Conservation (phyloP, 1,140 invertebrate genomes). For the Monochamus saltuarius region DNA sequence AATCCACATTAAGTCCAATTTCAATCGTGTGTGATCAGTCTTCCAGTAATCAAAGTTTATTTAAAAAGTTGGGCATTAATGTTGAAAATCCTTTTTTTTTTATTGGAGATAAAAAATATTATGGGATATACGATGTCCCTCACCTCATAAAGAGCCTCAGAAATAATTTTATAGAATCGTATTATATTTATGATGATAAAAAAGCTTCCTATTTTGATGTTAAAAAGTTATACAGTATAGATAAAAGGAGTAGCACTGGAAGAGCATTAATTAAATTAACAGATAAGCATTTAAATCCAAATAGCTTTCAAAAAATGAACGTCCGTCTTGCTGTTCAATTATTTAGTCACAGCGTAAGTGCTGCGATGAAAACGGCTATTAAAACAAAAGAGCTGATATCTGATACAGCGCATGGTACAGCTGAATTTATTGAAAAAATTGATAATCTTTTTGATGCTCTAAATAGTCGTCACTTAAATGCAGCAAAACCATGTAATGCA, state of each 20-base stretch:
- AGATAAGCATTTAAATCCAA: constrained; percentile 38
- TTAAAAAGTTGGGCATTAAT: too few species aligned
- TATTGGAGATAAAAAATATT: too few species aligned
- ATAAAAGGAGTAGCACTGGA: constrained; percentile 23
- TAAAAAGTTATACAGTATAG: constrained; percentile 13
- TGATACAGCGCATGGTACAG: constrained; percentile 22
- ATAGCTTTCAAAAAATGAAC: constrained; percentile 44
- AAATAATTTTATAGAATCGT: neutral
- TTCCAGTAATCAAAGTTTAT: too few species aligned
- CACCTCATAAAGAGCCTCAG: constrained; percentile 1
- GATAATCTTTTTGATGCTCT: constrained; percentile 39
- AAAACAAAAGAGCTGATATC: constrained; percentile 30
- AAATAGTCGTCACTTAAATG: constrained; percentile 27
- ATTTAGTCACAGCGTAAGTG: constrained; percentile 33
- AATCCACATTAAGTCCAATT: too few species aligned
- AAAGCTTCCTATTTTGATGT: neutral
- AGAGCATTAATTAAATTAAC: constrained; percentile 34
- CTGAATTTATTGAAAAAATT: constrained; percentile 28
- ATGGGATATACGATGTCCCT: neutral
- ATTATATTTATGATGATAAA: neutral
- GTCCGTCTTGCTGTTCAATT: constrained; percentile 40
- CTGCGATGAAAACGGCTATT: constrained; percentile 33
- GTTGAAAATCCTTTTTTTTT: too few species aligned
- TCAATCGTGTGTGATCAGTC: too few species aligned
- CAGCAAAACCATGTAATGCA: constrained; percentile 20